These are phyloP conservation scores for Leptopilina drosophilae DNA, from an alignment of 2,888 invertebrate genomes.

Conservation along the genomic window DNA sequence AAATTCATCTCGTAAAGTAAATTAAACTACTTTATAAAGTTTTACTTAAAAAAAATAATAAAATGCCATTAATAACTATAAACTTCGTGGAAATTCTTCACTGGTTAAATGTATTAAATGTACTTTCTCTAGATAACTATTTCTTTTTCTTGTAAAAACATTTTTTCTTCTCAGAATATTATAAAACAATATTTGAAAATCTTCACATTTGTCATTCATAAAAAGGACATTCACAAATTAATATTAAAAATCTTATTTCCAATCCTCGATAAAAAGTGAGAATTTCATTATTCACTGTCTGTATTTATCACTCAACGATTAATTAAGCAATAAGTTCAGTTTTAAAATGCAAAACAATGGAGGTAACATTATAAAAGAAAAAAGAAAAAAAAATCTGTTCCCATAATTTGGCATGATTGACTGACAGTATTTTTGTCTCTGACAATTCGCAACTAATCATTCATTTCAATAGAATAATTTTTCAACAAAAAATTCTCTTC, in stretches of 20 bases:
- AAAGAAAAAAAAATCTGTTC: slow-evolving; percentile 16
- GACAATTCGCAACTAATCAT: no score
- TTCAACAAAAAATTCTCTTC: no score
- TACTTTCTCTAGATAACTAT: neutral
- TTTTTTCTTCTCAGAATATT: slow-evolving; percentile 9
- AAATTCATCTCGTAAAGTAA: no score
- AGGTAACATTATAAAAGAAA: neutral
- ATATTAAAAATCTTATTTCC: neutral
- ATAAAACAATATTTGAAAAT: slow-evolving; percentile 24
- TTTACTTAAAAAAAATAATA: neutral
- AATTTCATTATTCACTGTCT: slow-evolving; percentile 1
- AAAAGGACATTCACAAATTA: slow-evolving; percentile 16
- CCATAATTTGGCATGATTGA: slow-evolving; percentile 32
- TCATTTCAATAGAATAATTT: no score
- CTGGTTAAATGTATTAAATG: neutral
- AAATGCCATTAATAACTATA: slow-evolving; percentile 1
- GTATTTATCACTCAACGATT: neutral
- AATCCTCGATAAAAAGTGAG: neutral
- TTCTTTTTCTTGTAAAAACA: no score
- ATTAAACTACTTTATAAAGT: no score
- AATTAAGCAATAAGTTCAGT: neutral
- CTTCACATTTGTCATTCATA: neutral
- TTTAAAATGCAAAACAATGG: neutral
- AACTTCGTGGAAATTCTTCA: slow-evolving; percentile 7
- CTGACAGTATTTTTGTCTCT: neutral